Base-by-base conservation (phyloP, 2,113 vertebrate species). In the Centropus bengalensis region DNA sequence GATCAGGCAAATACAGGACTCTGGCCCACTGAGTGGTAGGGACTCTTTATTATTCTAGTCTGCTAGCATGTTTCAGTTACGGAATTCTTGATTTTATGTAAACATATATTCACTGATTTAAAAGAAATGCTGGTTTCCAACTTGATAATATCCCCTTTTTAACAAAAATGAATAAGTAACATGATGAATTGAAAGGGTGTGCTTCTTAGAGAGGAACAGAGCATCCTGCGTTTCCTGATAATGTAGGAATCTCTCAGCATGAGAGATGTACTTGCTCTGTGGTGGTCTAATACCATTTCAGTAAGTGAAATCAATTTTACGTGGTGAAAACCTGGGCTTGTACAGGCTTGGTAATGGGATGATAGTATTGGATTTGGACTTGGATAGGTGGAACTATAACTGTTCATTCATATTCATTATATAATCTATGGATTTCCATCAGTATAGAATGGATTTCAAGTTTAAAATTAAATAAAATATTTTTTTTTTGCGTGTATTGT, bases 211-310 rank as follows among this genome's bases (percentile, higher is more conserved):
- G 71, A 78, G 75, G 58, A 70, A 36, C 27, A 54, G 45, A 38
- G 24, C 8, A 24, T 71, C 27, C 70, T 85, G 58, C 44, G 32
- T 86, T 86, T 90, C 42, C 42, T 80, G 76, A 28, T 51, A 67
- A 47, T 0, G 0, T 0, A 4, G 16, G 36, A 44, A 56, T 64
- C 55, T 80, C 54, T 77, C 36, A 32, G 33, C 2, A 1, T 69
- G 78, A 89, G 30, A 75, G 11, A 32, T 19, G n/a, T 62, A 69
- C 70, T 77, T 69, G 30, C 15, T 79, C 44, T 56, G 30, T 71
- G 33, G n/a, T 54, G 36, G 42, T 81, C n/a, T 82, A 70, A 24
- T 87, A 14, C 42, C 18, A 5, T 66, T 91, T 80, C 70, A 80
- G 59, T 51, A 74, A 45, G 14, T 44, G 24, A 94, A 68, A 89